Evolutionary conservation across 2,797 vertebrate species (phyloP).

Genomic region (Anolis apletophallus): DNA sequence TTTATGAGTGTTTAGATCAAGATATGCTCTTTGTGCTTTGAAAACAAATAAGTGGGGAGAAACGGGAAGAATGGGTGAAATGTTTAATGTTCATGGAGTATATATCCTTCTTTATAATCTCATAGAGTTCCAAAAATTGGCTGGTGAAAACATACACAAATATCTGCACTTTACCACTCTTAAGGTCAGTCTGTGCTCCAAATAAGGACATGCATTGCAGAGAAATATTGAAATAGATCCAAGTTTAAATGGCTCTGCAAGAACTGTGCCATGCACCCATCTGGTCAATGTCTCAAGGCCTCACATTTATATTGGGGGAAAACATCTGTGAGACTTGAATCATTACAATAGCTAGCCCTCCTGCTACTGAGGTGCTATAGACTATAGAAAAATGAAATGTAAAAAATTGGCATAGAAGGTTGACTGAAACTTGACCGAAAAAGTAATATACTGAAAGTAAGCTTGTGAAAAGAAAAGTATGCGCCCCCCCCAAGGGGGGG

Average conservation of each 20-base stretch:
- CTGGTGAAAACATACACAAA: background rate
- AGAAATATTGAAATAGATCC: background rate
- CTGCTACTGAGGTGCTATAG: background rate
- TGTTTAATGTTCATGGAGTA: background rate
- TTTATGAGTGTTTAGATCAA: background rate
- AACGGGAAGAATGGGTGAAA: background rate
- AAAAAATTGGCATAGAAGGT: background rate
- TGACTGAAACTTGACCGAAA: background rate
- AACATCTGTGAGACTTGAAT: background rate
- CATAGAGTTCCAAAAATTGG: background rate
- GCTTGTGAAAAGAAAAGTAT: background rate
- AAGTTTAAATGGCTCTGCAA: background rate
- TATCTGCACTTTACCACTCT: background rate
- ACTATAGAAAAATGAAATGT: background rate
- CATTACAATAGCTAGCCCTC: background rate
- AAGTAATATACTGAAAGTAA: background rate
- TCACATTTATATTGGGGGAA: accelerated
- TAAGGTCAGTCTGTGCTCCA: background rate
- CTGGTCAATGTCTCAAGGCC: slow-evolving; percentile 24
- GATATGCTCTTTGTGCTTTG: background rate
- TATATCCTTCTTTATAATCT: background rate
- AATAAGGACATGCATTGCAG: background rate
- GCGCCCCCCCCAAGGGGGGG: too few species aligned
- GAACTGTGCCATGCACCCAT: background rate
- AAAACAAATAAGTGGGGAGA: background rate